Conservation (phyloP, 1,140 invertebrate species). For the Zaprionus nigranus region DNA sequence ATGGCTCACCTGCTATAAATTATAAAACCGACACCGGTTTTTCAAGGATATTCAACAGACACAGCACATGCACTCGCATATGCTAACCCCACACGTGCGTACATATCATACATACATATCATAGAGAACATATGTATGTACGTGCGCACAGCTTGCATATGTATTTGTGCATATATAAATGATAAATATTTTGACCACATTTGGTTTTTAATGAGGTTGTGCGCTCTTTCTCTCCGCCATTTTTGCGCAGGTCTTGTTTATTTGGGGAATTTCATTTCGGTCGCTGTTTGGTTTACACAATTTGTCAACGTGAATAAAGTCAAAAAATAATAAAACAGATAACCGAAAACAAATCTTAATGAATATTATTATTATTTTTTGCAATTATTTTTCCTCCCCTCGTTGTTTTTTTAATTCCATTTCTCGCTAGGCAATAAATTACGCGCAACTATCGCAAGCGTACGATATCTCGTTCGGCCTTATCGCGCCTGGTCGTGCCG, state of each 20-base stretch:
- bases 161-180: slow-evolving; percentile 48
- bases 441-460: slow-evolving; percentile 35
- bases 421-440: slow-evolving; percentile 68
- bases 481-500: slow-evolving; percentile 20
- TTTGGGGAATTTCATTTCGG: slow-evolving; percentile 39
- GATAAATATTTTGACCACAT: slow-evolving; percentile 80
- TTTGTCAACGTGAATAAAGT: slow-evolving; percentile 67
- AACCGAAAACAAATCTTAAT: slow-evolving; percentile 57
- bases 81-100: slow-evolving; percentile 32
- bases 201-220: slow-evolving; percentile 78
- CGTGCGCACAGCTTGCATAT: neutral
- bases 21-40: slow-evolving; percentile 68
- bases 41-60: slow-evolving; percentile 58
- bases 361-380: slow-evolving; percentile 47
- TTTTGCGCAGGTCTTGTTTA: slow-evolving; percentile 33
- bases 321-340: slow-evolving; percentile 25
- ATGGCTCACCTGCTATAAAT: slow-evolving; percentile 63
- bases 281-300: slow-evolving; percentile 49
- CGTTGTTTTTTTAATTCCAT: slow-evolving; percentile 70
- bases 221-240: slow-evolving; percentile 20
- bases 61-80: slow-evolving; percentile 35
- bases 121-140: neutral
- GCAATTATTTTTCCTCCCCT: slow-evolving; percentile 33
- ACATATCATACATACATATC: neutral
- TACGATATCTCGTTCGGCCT: slow-evolving; percentile 64